Percentiles rank a stretch among this genome's conserved stretches.
These are phyloP conservation scores for Drosophila busckii DNA, from an alignment of 1,140 invertebrate species.

Conservation along the genomic window DNA sequence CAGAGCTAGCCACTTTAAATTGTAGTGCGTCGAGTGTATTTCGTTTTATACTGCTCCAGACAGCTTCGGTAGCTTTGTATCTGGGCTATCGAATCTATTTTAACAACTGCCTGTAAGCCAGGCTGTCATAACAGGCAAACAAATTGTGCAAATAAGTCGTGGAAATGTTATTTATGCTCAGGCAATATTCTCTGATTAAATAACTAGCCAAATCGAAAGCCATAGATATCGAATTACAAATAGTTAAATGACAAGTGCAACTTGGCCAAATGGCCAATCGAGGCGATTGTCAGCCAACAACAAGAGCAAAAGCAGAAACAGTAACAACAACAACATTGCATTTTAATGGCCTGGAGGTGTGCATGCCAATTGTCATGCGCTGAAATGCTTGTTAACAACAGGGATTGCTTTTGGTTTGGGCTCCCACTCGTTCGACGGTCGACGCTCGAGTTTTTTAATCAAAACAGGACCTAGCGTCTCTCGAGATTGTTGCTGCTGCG, in stretches of 20 bases:
- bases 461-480: slow-evolving; percentile 39
- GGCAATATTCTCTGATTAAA: slow-evolving; percentile 65
- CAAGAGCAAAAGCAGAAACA: slow-evolving; percentile 35
- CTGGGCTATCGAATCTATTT: slow-evolving; percentile 30
- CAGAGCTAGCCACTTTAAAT: no score
- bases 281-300: background rate
- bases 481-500: slow-evolving; percentile 19
- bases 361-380: slow-evolving; percentile 77
- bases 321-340: slow-evolving; percentile 54
- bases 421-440: slow-evolving; percentile 27
- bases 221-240: slow-evolving; percentile 18
- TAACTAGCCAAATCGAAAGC: slow-evolving; percentile 30
- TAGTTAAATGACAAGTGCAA: slow-evolving; percentile 47
- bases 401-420: slow-evolving; percentile 59
- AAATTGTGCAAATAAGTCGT: slow-evolving; percentile 75
- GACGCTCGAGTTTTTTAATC: slow-evolving; percentile 52
- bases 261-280: background rate
- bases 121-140: slow-evolving; percentile 71
- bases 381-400: slow-evolving; percentile 77
- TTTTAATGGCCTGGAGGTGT: slow-evolving; percentile 72
- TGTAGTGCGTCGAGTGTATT: no score
- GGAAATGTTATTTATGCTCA: slow-evolving; percentile 66
- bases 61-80: background rate
- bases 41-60: no score
- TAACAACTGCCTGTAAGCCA: slow-evolving; percentile 43